Percentiles rank a stretch among this genome's conserved stretches.
Evolutionary conservation across 2,113 vertebrate genomes (phyloP).

Genomic region (Heterotilapia buettikoferi): DNA sequence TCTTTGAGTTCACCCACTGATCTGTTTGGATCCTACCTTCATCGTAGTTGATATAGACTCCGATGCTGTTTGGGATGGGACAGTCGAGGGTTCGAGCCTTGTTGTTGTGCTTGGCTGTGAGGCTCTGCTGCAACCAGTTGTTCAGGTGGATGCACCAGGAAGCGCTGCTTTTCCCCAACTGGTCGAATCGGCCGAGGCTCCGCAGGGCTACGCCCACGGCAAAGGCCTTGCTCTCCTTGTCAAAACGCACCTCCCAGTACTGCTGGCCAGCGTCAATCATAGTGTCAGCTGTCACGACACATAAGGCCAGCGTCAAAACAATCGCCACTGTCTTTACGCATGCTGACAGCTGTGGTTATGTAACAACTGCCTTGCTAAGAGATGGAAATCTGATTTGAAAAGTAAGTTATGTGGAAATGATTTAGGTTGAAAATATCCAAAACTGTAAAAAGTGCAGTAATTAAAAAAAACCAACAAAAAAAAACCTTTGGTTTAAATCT

Average conservation of each 20-base stretch:
- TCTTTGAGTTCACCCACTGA: neutral
- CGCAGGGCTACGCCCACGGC: constrained; percentile 85
- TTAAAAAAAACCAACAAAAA: fast-evolving
- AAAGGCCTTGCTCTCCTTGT: constrained; percentile 92
- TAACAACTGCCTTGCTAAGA: neutral
- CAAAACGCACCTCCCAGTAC: constrained; percentile 92
- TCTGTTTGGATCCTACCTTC: constrained; percentile 73
- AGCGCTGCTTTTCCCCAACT: constrained; percentile 85
- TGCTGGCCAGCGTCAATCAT: constrained; percentile 85
- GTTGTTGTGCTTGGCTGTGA: constrained; percentile 96
- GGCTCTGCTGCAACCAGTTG: constrained; percentile 97
- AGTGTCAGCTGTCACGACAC: constrained; percentile 75
- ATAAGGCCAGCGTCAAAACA: neutral
- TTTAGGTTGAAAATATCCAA: neutral
- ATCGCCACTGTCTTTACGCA: neutral
- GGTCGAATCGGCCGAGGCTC: constrained; percentile 89
- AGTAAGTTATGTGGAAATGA: neutral
- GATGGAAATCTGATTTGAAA: neutral
- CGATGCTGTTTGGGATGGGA: constrained; percentile 83
- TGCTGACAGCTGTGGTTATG: neutral
- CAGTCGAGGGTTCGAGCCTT: constrained; percentile 87
- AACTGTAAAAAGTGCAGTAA: neutral
- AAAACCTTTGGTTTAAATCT: neutral
- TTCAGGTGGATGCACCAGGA: constrained; percentile 96
- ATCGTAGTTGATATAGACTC: constrained; percentile 88